Percentiles rank a stretch among this genome's conserved stretches.
Evolutionary conservation across 2,797 vertebrate species (phyloP).

Genomic region (Agapornis canus): DNA sequence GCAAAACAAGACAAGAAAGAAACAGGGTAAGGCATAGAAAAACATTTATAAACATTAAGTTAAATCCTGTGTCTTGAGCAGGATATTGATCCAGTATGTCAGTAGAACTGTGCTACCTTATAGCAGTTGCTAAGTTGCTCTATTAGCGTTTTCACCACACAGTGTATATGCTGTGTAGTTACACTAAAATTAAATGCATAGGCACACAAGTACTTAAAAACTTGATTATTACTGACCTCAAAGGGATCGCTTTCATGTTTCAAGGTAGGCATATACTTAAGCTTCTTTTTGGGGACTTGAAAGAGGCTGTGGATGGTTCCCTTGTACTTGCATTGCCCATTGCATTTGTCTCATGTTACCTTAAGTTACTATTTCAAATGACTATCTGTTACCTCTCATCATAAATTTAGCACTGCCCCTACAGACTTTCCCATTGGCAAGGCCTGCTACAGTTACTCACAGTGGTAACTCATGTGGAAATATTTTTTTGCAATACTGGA

Average conservation of each 20-base stretch:
- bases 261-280: not conserved
- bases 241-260: not conserved
- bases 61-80: not conserved
- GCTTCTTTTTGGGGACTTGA: not conserved
- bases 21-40: not conserved
- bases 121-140: not conserved
- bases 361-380: not conserved
- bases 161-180: not conserved
- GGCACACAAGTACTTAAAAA: constrained; percentile 7
- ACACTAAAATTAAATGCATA: not conserved
- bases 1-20: constrained; percentile 16
- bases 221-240: not conserved
- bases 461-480: not conserved
- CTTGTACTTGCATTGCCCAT: not conserved
- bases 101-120: not conserved
- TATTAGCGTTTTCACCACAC: not conserved
- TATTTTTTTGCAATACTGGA: not conserved
- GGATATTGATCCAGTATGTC: not conserved
- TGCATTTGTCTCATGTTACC: accelerated
- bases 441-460: not conserved
- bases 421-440: not conserved
- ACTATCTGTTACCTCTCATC: not conserved
- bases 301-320: not conserved
- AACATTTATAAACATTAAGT: not conserved
- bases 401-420: not conserved